Percentiles rank a stretch among this genome's conserved stretches.
Evolutionary conservation across 2,888 invertebrate species (phyloP).

Genomic region (Agrilus mali): DNA sequence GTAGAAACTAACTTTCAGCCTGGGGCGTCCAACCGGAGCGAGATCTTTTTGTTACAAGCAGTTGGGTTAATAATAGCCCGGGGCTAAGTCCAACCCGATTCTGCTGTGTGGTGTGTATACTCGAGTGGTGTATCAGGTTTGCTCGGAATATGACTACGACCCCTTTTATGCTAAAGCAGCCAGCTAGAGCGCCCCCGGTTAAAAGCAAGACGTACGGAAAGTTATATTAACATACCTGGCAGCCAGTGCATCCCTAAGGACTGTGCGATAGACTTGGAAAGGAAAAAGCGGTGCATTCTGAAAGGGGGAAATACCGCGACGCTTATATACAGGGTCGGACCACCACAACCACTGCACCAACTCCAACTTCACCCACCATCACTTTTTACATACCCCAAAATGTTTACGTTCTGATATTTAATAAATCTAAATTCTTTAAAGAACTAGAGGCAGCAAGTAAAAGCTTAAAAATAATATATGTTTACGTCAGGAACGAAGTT

Average conservation of each 20-base stretch:
- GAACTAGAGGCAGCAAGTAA: no score
- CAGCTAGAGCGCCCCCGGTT: conserved; percentile 12
- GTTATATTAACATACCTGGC: conserved; percentile 18
- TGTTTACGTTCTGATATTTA: no score
- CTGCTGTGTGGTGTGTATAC: conserved; percentile 5
- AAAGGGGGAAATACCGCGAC: no score
- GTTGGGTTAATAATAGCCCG: conserved; percentile 28
- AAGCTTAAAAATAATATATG: no score
- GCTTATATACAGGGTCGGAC: conserved; percentile 9
- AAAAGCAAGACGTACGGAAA: conserved; percentile 21
- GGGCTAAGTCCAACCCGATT: conserved; percentile 26
- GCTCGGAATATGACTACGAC: conserved; percentile 26
- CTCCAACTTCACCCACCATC: conserved; percentile 12
- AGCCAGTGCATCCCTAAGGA: conserved; percentile 11
- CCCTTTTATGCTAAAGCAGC: conserved; percentile 24
- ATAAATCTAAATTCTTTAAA: no score
- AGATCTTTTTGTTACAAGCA: conserved; percentile 27
- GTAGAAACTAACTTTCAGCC: conserved; percentile 18
- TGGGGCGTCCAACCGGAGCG: conserved; percentile 24
- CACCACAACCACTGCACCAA: conserved; percentile 14
- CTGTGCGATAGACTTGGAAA: conserved; percentile 8
- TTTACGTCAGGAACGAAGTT: no score
- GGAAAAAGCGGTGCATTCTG: conserved; percentile 2
- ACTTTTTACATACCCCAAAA: conserved; percentile 9
- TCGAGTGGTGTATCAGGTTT: conserved; percentile 24